These are phyloP conservation scores for Dendrolimus kikuchii DNA, from an alignment of 1,140 invertebrate genomes.

Conservation along the genomic window DNA sequence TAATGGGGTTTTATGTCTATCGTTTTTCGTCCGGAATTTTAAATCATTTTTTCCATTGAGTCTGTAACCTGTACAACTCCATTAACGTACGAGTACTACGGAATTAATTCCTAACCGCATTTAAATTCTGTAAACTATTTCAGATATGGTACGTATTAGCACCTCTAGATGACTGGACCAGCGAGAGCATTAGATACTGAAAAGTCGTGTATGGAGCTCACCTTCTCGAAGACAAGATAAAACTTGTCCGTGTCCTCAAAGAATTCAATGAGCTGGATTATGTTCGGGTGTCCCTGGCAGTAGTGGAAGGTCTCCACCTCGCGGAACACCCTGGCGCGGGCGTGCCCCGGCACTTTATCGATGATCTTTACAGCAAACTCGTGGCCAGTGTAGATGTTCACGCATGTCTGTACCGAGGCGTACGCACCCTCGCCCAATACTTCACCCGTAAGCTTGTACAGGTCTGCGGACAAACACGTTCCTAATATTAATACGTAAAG, in stretches of 20 bases:
- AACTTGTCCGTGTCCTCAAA: conserved; percentile 98
- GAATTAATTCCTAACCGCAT: too few relatives aligned
- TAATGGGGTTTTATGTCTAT: too few relatives aligned
- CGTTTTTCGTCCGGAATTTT: too few relatives aligned
- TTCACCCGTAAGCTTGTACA: conserved; percentile 96
- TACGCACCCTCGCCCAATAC: conserved; percentile 96
- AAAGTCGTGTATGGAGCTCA: conserved; percentile 21
- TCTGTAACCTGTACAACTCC: too few relatives aligned
- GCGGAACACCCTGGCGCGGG: conserved; percentile 93
- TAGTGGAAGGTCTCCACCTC: conserved; percentile 99
- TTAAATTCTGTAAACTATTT: too few relatives aligned
- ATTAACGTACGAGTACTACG: too few relatives aligned
- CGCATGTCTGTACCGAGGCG: conserved; percentile 95
- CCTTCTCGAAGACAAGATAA: conserved; percentile 98
- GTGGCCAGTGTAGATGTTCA: conserved; percentile 90
- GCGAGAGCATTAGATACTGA: too few relatives aligned
- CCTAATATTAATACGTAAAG: too few relatives aligned
- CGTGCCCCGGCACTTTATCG: conserved; percentile 94
- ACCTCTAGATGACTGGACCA: too few relatives aligned
- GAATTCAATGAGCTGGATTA: conserved; percentile 97
- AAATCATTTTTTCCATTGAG: too few relatives aligned
- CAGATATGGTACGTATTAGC: too few relatives aligned
- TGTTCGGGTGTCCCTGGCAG: conserved; percentile 96
- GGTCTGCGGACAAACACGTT: conserved; percentile 77
- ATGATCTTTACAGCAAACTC: conserved; percentile 99